These are phyloP conservation scores for Melanophora roralis DNA, from an alignment of 2,888 invertebrate genomes.

Conservation along the genomic window DNA sequence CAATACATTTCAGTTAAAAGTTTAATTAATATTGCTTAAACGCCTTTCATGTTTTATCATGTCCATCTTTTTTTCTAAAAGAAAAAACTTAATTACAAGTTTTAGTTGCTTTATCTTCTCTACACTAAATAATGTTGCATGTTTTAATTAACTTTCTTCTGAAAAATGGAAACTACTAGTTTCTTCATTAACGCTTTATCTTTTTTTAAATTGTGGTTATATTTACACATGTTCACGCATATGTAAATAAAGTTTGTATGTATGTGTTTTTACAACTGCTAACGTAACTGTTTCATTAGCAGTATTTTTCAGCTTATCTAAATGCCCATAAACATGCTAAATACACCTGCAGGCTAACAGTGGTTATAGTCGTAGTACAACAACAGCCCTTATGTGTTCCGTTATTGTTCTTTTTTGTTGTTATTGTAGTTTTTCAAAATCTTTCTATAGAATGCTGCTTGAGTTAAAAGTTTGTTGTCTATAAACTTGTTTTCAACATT, in stretches of 20 bases:
- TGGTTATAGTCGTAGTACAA: not conserved
- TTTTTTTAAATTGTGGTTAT: not conserved
- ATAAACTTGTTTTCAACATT: not conserved
- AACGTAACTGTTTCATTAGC: slow-evolving; percentile 28
- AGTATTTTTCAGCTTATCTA: slow-evolving; percentile 49
- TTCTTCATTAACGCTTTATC: slow-evolving; percentile 10
- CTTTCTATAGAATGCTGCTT: too few species aligned
- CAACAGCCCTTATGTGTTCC: not conserved
- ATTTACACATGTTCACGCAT: not conserved
- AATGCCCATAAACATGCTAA: slow-evolving; percentile 47
- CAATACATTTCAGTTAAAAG: not conserved
- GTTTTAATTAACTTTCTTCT: not conserved
- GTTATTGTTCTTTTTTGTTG: not conserved
- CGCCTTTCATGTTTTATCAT: not conserved
- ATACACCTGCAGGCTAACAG: slow-evolving; percentile 45
- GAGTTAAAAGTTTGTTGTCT: not conserved
- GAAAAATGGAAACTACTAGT: not conserved
- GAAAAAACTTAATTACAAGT: not conserved
- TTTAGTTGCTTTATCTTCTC: not conserved
- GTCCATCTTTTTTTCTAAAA: not conserved
- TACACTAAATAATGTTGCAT: not conserved
- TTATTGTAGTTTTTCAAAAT: not conserved
- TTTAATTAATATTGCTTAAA: slow-evolving; percentile 24
- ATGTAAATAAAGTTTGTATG: not conserved
- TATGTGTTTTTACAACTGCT: too few species aligned